Conservation (phyloP, 2,113 vertebrate species). For the Podarcis raffonei region DNA sequence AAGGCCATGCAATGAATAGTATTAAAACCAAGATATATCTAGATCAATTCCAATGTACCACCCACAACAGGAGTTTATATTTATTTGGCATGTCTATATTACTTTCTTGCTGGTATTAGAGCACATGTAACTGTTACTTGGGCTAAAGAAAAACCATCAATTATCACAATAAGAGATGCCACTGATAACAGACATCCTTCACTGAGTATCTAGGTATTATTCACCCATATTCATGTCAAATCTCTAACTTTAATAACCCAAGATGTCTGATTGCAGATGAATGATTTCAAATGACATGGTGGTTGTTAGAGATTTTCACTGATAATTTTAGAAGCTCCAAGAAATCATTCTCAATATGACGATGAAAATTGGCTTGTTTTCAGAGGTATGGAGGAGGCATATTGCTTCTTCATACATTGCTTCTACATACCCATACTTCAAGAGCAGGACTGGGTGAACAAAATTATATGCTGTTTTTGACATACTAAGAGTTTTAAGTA, state of each 20-base stretch:
- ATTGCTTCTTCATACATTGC: not conserved
- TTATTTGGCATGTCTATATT: not conserved
- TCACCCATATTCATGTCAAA: slow-evolving; percentile 1
- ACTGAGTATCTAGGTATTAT: not conserved
- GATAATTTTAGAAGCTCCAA: slow-evolving; percentile 13
- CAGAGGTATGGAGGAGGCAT: not conserved
- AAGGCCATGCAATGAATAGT: not conserved
- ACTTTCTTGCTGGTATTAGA: slow-evolving; percentile 26
- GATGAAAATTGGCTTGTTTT: not conserved
- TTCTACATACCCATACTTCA: not conserved
- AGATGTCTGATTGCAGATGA: not conserved
- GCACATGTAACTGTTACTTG: not conserved
- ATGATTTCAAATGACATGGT: not conserved
- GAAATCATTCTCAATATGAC: not conserved
- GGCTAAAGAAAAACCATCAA: not conserved
- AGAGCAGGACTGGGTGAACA: not conserved
- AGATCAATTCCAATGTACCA: not conserved
- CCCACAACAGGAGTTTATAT: not conserved
- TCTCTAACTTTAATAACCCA: slow-evolving; percentile 7
- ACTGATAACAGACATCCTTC: not conserved
- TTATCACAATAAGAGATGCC: slow-evolving; percentile 4
- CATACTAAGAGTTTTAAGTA: not conserved
- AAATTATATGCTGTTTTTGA: not conserved
- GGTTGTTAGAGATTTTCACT: slow-evolving; percentile 20
- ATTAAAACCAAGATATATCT: not conserved